Conservation (phyloP, 2,888 invertebrate genomes). For the Epirrhoe alternata region DNA sequence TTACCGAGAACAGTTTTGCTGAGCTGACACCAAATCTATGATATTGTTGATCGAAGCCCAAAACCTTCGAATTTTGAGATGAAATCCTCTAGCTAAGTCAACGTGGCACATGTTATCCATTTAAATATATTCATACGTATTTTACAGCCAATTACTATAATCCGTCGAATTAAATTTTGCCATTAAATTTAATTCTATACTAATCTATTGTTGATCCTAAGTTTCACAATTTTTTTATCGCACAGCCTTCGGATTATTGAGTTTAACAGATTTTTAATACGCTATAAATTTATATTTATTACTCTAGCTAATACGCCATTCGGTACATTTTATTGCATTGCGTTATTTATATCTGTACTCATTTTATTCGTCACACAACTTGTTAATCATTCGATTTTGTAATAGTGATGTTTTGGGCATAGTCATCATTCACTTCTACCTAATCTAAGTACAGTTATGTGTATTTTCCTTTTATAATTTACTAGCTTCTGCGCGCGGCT, state of each 20-base stretch:
- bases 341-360: constrained; percentile 68
- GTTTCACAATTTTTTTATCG: constrained; percentile 66
- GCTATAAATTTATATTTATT: constrained; percentile 80
- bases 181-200: constrained; percentile 40
- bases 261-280: constrained; percentile 78
- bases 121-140: constrained; percentile 40
- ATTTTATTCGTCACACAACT: constrained; percentile 51
- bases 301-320: constrained; percentile 74
- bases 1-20: too few species aligned
- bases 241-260: constrained; percentile 66
- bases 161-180: constrained; percentile 38
- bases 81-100: too few species aligned
- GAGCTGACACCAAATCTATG: too few species aligned
- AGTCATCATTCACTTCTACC: constrained; percentile 13
- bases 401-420: constrained; percentile 13
- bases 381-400: constrained; percentile 65
- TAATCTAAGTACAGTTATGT: neutral
- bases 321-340: constrained; percentile 74
- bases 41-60: too few species aligned
- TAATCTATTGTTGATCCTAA: constrained; percentile 54
- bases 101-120: neutral
- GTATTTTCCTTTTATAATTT: too few species aligned
- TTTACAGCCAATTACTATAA: constrained; percentile 44
- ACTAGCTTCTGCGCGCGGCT: too few species aligned
- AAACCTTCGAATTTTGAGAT: too few species aligned